Evolutionary conservation across 2,797 vertebrate genomes (phyloP).

Genomic region (Smutsia gigantea): DNA sequence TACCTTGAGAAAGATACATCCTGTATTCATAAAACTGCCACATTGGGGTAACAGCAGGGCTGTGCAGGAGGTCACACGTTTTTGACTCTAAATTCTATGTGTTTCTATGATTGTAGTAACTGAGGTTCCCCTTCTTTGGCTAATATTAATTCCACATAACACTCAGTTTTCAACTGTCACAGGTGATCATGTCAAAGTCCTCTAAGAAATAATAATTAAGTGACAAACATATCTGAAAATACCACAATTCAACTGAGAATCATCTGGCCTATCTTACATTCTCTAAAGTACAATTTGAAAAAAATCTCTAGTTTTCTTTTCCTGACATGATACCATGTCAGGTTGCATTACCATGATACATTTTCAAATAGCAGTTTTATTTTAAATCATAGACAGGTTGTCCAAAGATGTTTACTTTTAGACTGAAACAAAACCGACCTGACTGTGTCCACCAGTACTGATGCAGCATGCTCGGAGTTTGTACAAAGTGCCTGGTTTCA

Average conservation of each 20-base stretch:
- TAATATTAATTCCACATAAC: not conserved
- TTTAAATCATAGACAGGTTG: not conserved
- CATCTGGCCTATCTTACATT: not conserved
- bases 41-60: not conserved
- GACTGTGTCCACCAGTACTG: constrained; percentile 97
- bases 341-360: not conserved
- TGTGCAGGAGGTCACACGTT: not conserved
- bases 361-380: not conserved
- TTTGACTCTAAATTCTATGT: not conserved
- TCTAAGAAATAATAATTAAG: not conserved
- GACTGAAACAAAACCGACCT: constrained; percentile 84
- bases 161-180: not conserved
- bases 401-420: not conserved
- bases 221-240: not conserved
- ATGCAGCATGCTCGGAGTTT: constrained; percentile 95
- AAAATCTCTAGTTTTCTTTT: not conserved
- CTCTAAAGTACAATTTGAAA: not conserved
- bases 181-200: not conserved
- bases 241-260: not conserved
- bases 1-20: not conserved
- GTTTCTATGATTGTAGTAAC: not conserved
- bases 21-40: not conserved
- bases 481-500: constrained; percentile 96
- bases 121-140: not conserved
- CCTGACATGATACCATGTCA: not conserved